These are phyloP conservation scores for Prionailurus viverrinus DNA, from an alignment of 2,113 vertebrate species.

Conservation along the genomic window DNA sequence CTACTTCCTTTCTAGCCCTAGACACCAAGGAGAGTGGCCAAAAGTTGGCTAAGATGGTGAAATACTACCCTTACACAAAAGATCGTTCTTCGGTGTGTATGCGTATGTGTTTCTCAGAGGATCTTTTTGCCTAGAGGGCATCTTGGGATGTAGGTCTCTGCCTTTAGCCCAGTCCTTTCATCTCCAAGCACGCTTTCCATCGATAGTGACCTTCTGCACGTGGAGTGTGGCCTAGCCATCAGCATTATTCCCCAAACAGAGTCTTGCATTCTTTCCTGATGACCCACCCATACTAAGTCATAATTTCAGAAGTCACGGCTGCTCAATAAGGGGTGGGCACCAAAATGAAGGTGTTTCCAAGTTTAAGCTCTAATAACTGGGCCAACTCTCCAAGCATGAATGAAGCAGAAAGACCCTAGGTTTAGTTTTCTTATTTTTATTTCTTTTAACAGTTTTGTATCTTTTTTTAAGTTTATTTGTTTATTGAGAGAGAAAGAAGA, in stretches of 20 bases:
- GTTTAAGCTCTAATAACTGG: neutral
- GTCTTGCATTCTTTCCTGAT: neutral
- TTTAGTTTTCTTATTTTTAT: neutral
- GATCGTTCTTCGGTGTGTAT: neutral
- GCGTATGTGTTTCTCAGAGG: neutral
- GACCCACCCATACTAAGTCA: neutral
- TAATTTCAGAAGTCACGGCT: neutral
- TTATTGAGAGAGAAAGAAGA: too few species aligned
- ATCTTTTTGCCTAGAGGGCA: neutral
- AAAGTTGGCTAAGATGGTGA: neutral
- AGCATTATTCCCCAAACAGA: neutral
- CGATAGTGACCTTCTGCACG: fast-evolving
- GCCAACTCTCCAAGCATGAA: neutral
- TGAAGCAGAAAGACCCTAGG: neutral
- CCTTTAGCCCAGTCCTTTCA: neutral
- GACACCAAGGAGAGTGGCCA: neutral
- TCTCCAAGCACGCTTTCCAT: neutral
- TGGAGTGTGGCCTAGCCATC: neutral
- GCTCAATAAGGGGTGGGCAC: neutral
- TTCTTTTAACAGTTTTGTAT: too few species aligned
- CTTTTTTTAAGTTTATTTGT: too few species aligned
- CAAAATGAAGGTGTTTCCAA: neutral
- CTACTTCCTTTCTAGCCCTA: neutral
- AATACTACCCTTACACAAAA: neutral
- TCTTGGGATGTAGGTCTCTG: neutral